Base-by-base conservation (phyloP, 1,140 invertebrate species). In the Archivesica marissinica region DNA sequence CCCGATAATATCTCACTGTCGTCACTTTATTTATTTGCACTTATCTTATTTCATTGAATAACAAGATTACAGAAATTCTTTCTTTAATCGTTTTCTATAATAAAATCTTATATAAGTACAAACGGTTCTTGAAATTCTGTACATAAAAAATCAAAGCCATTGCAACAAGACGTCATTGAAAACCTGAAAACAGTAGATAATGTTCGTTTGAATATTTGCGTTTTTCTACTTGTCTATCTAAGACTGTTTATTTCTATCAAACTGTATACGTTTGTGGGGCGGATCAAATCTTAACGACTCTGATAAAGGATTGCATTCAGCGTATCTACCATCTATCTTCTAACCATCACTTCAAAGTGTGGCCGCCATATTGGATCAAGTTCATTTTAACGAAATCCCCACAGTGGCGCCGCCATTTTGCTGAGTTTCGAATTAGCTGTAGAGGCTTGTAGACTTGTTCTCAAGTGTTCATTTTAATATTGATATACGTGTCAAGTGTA, bases 341-440 rank as follows among this genome's bases (percentile, higher is more conserved):
- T 20, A 52, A 47, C 68, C 28, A 72, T 72, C 68, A 72, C 68
- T 72, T 72, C 68, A 72, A 72, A 72, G 68, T 72, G 39, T 50
- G 68, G 68, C 68, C 68, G 68, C 28, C 41, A 72, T 72, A 2
- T 72, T 72, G 39, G 68, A 33, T 47, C 39, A 72, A 33, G 25
- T 33, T 44, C 39, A 47, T 52, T 50, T 50, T 72, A 72, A 44
- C 41, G n/a, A 50, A 72, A 30, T 30, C 23, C 68, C 39, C 68
- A 72, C 68, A 25, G 20, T 47, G 41, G 41, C 68, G 68, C 41
- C 68, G 68, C 68, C 68, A 72, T 70, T 44, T 70, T 70, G n/a
- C 35, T 9, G 1, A 47, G 17, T 47, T 50, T 44, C 4, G 1
- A 72, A 72, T 72, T 72, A 72, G 59, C 38, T 64, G 30, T 35